Conservation (phyloP, 2,888 invertebrate genomes). For the Zeuzera pyrina region DNA sequence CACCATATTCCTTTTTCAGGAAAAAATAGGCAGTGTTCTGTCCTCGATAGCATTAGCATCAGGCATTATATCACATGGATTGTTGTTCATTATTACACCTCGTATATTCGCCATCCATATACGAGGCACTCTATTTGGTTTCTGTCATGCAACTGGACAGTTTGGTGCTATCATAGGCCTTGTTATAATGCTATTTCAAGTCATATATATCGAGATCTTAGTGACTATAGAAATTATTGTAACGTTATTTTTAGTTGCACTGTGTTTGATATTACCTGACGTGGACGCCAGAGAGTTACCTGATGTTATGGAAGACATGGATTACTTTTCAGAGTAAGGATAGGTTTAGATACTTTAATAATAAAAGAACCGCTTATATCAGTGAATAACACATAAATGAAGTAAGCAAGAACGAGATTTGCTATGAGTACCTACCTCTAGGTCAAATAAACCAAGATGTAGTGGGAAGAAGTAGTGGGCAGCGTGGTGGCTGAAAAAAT, state of each 20-base stretch:
- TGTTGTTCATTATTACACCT: constrained; percentile 47
- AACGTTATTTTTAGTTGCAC: constrained; percentile 24
- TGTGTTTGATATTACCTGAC: constrained; percentile 40
- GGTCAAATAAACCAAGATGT: no score
- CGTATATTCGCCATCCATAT: constrained; percentile 49
- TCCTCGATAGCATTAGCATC: constrained; percentile 38
- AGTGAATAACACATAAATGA: no score
- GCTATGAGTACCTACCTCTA: no score
- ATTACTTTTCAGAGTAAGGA: constrained; percentile 55
- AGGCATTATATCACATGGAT: constrained; percentile 34
- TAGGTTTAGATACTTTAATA: neutral
- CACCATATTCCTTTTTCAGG: constrained; percentile 44
- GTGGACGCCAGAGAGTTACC: constrained; percentile 56
- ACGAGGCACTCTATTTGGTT: constrained; percentile 43
- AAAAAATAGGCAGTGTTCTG: constrained; percentile 22
- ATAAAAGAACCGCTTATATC: no score
- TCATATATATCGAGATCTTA: constrained; percentile 25
- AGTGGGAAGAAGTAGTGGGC: no score
- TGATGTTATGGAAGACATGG: constrained; percentile 55
- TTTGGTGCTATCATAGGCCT: constrained; percentile 46
- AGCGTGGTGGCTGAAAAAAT: no score
- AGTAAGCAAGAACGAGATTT: no score
- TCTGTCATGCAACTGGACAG: constrained; percentile 47
- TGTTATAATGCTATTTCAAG: constrained; percentile 31
- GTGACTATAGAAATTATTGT: constrained; percentile 26